Evolutionary conservation across 2,888 invertebrate species (phyloP).

Genomic region (Mythimna lalbum): DNA sequence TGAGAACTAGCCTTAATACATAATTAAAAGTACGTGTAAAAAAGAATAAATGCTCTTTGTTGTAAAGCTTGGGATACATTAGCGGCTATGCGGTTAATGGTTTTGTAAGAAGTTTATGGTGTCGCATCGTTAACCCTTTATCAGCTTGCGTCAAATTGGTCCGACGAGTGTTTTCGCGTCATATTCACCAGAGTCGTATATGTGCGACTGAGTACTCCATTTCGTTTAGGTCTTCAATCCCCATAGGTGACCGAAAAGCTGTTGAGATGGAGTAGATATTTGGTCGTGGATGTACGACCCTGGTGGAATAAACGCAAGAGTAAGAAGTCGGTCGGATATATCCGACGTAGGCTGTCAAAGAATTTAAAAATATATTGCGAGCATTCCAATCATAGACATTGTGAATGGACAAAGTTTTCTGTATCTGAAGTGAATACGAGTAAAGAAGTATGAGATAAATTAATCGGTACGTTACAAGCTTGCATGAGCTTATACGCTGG

Average conservation of each 20-base stretch:
- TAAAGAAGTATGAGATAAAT: too few relatives aligned
- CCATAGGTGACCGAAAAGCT: too few relatives aligned
- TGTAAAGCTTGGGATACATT: conserved; percentile 44
- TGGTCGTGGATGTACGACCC: too few relatives aligned
- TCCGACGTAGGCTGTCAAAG: too few relatives aligned
- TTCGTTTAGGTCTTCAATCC: too few relatives aligned
- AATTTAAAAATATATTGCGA: neutral
- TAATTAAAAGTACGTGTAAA: conserved; percentile 58
- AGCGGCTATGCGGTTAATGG: conserved; percentile 36
- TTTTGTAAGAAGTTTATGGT: conserved; percentile 27
- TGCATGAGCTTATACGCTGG: neutral
- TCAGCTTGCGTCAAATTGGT: too few relatives aligned
- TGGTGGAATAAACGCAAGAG: too few relatives aligned
- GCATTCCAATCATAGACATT: neutral
- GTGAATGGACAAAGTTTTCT: neutral
- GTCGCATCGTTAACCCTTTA: neutral
- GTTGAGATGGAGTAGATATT: too few relatives aligned
- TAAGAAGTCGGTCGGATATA: too few relatives aligned
- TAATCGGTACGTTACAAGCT: neutral
- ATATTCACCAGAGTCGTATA: too few relatives aligned
- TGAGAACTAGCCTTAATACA: conserved; percentile 73
- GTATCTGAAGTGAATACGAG: neutral
- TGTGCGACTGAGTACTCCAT: too few relatives aligned
- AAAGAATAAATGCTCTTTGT: conserved; percentile 44
- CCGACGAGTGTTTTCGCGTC: too few relatives aligned